Percentiles rank a stretch among this genome's conserved stretches.
Evolutionary conservation across 2,888 invertebrate species (phyloP).

Genomic region (Fabriciana adippe): DNA sequence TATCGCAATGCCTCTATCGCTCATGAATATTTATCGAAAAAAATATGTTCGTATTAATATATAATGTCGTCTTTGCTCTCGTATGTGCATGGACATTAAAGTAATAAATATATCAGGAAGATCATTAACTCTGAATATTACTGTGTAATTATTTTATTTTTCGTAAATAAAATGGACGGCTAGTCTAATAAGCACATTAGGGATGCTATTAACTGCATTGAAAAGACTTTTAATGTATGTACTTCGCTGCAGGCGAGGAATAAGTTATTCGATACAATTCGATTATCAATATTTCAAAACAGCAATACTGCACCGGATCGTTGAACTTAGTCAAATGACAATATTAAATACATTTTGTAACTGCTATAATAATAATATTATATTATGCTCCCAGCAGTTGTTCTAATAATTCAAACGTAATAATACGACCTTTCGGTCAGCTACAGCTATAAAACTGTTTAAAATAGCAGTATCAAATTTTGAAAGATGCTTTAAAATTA

Average conservation of each 20-base stretch:
- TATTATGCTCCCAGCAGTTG: no score
- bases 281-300: slow-evolving; percentile 43
- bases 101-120: slow-evolving; percentile 71
- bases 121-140: slow-evolving; percentile 62
- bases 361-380: no score
- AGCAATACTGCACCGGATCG: slow-evolving; percentile 47
- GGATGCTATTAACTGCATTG: slow-evolving; percentile 59
- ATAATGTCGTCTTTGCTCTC: slow-evolving; percentile 59
- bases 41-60: slow-evolving; percentile 61
- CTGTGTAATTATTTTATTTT: slow-evolving; percentile 70
- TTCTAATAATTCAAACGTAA: no score
- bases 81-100: slow-evolving; percentile 58
- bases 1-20: slow-evolving; percentile 77
- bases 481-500: no score
- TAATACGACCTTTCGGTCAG: no score
- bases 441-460: no score
- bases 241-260: slow-evolving; percentile 59
- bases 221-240: slow-evolving; percentile 51
- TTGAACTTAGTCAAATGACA: slow-evolving; percentile 37
- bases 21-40: slow-evolving; percentile 80
- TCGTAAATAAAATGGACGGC: slow-evolving; percentile 63
- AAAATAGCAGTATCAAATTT: no score
- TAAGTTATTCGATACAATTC: slow-evolving; percentile 45
- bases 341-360: slow-evolving; percentile 4
- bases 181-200: slow-evolving; percentile 66